Percentiles rank a stretch among this genome's conserved stretches.
phyloP scores from a whole-genome alignment of 2,113 vertebrate species.

The Athene cunicularia region DNA sequence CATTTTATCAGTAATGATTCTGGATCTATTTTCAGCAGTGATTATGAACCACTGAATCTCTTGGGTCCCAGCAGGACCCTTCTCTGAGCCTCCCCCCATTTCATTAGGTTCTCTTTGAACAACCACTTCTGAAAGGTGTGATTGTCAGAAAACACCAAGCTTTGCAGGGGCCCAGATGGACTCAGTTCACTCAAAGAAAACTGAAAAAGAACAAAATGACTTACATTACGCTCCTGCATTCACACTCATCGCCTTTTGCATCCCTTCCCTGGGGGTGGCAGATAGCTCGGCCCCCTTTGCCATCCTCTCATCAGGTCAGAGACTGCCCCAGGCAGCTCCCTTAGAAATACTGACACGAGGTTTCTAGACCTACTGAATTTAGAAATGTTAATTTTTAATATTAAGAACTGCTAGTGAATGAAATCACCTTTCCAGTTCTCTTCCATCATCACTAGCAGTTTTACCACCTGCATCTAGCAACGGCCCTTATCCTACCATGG shows the following conservation, averaged over 20 bases:
- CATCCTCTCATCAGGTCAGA: background rate
- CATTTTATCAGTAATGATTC: background rate
- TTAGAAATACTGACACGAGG: background rate
- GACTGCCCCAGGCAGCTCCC: background rate
- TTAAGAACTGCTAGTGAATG: background rate
- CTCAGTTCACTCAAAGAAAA: background rate
- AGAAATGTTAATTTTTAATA: background rate
- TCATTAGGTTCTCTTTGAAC: background rate
- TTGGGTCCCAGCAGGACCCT: background rate
- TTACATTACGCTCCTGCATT: background rate
- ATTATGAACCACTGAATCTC: background rate
- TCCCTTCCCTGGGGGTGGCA: background rate
- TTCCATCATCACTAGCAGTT: background rate
- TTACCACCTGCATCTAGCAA: background rate
- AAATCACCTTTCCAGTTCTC: background rate
- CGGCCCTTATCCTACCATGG: background rate
- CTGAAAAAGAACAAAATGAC: background rate
- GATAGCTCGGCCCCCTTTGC: background rate
- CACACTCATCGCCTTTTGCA: background rate
- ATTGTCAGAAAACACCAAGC: background rate
- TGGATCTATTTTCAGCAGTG: background rate
- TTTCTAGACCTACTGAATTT: background rate
- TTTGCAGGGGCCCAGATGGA: background rate
- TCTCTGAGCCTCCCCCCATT: background rate
- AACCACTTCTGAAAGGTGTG: fast-evolving